Conservation (phyloP, 2,113 vertebrate genomes). For the Serilophus lunatus region DNA sequence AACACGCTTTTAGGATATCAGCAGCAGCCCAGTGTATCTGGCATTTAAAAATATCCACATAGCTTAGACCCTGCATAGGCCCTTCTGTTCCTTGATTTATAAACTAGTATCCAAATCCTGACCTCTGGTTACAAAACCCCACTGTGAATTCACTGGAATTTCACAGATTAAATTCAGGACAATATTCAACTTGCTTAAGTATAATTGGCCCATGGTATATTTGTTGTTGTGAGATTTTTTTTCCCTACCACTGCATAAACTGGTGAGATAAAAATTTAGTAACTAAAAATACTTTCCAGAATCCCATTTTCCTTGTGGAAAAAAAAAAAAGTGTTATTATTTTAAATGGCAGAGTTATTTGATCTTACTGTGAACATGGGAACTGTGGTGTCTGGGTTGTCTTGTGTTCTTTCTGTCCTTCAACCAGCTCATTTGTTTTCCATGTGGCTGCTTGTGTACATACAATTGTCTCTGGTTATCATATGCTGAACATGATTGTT, state of each 20-base stretch:
- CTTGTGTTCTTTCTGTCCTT: neutral
- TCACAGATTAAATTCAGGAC: neutral
- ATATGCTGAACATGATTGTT: slow-evolving; percentile 25
- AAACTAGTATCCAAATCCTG: neutral
- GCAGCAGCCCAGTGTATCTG: neutral
- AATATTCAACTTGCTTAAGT: neutral
- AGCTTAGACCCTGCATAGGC: neutral
- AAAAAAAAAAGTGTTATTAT: neutral
- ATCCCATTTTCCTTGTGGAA: neutral
- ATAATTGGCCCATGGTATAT: neutral
- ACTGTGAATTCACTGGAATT: neutral
- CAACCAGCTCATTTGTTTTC: slow-evolving; percentile 37
- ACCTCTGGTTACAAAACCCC: neutral
- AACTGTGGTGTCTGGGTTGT: neutral
- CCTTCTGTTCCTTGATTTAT: neutral
- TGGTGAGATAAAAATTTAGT: neutral
- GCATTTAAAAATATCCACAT: neutral
- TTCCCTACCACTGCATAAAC: neutral
- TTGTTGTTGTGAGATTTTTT: neutral
- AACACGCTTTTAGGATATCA: neutral
- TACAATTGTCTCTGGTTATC: slow-evolving; percentile 36
- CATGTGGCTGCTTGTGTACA: neutral
- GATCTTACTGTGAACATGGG: neutral
- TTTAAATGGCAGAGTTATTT: neutral
- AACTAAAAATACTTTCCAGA: neutral